Base-by-base conservation (phyloP, 1,140 invertebrate species). In the Cheumatopsyche charites region DNA sequence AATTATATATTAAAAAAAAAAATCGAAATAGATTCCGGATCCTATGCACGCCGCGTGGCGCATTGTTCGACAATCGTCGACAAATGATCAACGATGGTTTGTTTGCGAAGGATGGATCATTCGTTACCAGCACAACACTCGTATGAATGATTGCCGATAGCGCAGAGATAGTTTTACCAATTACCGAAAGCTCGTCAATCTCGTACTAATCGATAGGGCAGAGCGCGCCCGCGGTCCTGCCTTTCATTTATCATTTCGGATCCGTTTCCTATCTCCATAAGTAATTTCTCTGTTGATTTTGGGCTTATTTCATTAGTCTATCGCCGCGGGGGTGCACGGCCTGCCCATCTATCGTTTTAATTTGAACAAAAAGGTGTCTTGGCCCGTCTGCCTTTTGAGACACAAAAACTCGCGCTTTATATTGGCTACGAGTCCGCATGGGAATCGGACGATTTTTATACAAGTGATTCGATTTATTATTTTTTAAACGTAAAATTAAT, bases 231-330 rank as follows among this genome's bases (percentile, higher is more conserved):
- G 67, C 25, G 42, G 70, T n/a, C 62, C 26, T 7, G 45, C 70
- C 45, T 52, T 73, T 62, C 67, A 73, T 73, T 69, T 55, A 73
- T 73, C 66, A 73, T 69, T 47, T 26, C 43, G 41, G 62, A 62
- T 62, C 61, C 69, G 47, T 71, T 71, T 71, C 58, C 61, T 71
- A 71, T 63, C 43, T 71, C 69, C 68, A 62, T 62, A 62, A 70
- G 55, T 71, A 63, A 72, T 72, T 75, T 68, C 76, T 79, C 81
- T 84, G 83, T 84, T 84, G 82, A 83, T 82, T 84, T 83, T 83
- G 81, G 82, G 82, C 82, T 83, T 84, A 84, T 84, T 84, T 83
- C 83, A 84, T 84, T 84, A 84, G 81, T 79, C 77, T 72, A 72
- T 76, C 82, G 78, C 82, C 73, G 80, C 80, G 80, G 83, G 82